phyloP scores from a whole-genome alignment of 1,140 invertebrate species.

The Panulirus ornatus region DNA sequence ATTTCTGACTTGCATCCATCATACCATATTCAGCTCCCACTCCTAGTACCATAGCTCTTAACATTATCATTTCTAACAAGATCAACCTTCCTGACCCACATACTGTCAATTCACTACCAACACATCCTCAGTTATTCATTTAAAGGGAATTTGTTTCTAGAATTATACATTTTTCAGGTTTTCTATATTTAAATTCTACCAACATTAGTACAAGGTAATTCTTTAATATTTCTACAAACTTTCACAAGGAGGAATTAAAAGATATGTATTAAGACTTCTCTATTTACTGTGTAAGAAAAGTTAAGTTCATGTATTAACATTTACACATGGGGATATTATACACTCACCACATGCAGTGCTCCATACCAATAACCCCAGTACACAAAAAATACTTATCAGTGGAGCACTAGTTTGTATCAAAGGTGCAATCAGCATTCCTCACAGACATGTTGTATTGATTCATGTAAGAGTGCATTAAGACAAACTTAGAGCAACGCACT shows the following conservation, averaged over 20 bases:
- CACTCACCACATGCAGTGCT: conserved; percentile 44
- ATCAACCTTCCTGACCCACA: background rate
- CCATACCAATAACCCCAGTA: conserved; percentile 9
- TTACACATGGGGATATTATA: conserved; percentile 62
- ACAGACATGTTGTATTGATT: background rate
- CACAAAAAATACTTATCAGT: conserved; percentile 29
- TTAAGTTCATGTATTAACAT: conserved; percentile 63
- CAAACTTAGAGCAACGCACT: conserved; percentile 5
- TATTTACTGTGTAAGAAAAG: conserved; percentile 69
- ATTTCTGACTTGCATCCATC: background rate
- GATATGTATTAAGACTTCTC: conserved; percentile 40
- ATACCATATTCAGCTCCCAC: background rate
- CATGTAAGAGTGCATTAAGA: background rate
- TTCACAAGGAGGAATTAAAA: background rate
- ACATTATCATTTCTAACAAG: no score
- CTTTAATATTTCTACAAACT: background rate
- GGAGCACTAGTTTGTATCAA: conserved; percentile 4
- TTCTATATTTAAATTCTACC: background rate
- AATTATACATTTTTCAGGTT: background rate
- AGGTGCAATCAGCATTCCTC: background rate
- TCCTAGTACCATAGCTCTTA: no score
- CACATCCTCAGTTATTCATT: background rate
- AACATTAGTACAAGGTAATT: background rate
- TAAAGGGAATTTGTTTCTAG: background rate
- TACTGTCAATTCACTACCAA: background rate